A percentile compares a stretch with the other conserved stretches of the same genome.
Conservation (phyloP, 2,888 invertebrate genomes). For the Polydrusus tereticollis region DNA sequence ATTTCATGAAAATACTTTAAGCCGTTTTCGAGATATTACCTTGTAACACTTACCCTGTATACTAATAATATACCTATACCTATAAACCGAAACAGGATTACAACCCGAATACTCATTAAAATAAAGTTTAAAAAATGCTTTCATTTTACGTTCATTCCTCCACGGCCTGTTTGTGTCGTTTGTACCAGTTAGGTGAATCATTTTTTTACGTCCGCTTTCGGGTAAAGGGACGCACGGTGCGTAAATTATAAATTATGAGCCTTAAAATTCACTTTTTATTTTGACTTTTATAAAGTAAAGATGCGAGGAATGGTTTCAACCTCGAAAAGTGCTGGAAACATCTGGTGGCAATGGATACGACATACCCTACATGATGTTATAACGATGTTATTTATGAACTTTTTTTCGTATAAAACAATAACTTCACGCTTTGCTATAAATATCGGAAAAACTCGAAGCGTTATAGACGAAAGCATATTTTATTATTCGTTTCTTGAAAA, state of each 20-base stretch:
- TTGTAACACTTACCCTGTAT: not conserved
- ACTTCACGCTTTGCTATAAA: not conserved
- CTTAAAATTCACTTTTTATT: slow-evolving; percentile 46
- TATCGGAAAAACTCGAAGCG: not conserved
- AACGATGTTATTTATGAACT: slow-evolving; percentile 4
- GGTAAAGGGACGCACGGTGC: slow-evolving; percentile 37
- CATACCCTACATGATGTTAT: slow-evolving; percentile 22
- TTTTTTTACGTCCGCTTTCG: slow-evolving; percentile 34
- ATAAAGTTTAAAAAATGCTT: slow-evolving; percentile 13
- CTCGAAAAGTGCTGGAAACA: slow-evolving; percentile 38
- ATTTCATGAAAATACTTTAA: no score
- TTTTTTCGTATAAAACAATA: slow-evolving; percentile 3
- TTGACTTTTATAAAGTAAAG: slow-evolving; percentile 41
- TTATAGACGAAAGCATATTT: not conserved
- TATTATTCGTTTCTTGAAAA: not conserved
- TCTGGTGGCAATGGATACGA: slow-evolving; percentile 43
- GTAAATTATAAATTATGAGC: slow-evolving; percentile 45
- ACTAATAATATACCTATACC: not conserved
- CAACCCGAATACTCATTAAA: not conserved
- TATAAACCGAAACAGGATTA: not conserved
- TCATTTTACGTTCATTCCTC: slow-evolving; percentile 11
- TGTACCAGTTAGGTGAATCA: slow-evolving; percentile 39
- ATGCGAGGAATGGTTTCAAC: slow-evolving; percentile 34
- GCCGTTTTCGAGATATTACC: no score
- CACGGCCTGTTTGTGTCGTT: slow-evolving; percentile 29